Evolutionary conservation across 2,888 invertebrate species (phyloP).

Genomic region (Rhorus exstirpatorius): DNA sequence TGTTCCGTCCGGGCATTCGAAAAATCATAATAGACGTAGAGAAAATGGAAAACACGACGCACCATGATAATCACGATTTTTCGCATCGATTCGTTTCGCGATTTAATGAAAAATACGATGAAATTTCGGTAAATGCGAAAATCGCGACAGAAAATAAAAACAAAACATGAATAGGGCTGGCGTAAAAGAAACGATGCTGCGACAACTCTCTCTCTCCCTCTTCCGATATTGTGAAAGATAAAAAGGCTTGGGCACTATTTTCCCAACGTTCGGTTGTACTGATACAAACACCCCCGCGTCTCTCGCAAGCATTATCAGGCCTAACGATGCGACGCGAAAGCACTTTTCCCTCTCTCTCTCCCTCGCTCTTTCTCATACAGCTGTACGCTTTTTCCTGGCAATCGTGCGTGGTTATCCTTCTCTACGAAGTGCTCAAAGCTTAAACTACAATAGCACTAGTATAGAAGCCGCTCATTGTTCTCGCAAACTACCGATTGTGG

Average conservation of each 20-base stretch:
- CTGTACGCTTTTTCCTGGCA: conserved; percentile 27
- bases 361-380: conserved; percentile 10
- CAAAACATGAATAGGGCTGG: background rate
- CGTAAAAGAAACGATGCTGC: conserved; percentile 14
- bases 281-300: background rate
- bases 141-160: conserved; percentile 1
- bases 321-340: conserved; percentile 32
- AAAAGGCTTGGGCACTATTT: conserved; percentile 48
- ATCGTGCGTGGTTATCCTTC: conserved; percentile 36
- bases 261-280: conserved; percentile 29
- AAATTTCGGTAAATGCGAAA: conserved; percentile 14
- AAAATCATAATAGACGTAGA: background rate
- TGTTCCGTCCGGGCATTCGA: conserved; percentile 12
- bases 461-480: conserved; percentile 68
- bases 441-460: conserved; percentile 57
- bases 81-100: background rate
- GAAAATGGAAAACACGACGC: conserved; percentile 8
- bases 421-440: conserved; percentile 58
- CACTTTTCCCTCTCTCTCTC: conserved; percentile 14
- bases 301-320: conserved; percentile 36
- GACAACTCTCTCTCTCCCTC: conserved; percentile 28
- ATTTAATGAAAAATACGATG: conserved; percentile 24
- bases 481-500: conserved; percentile 71
- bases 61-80: background rate
- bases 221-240: conserved; percentile 63